Percentiles rank a stretch among this genome's conserved stretches.
phyloP scores from a whole-genome alignment of 2,797 vertebrate genomes.

The Octomys mimax region DNA sequence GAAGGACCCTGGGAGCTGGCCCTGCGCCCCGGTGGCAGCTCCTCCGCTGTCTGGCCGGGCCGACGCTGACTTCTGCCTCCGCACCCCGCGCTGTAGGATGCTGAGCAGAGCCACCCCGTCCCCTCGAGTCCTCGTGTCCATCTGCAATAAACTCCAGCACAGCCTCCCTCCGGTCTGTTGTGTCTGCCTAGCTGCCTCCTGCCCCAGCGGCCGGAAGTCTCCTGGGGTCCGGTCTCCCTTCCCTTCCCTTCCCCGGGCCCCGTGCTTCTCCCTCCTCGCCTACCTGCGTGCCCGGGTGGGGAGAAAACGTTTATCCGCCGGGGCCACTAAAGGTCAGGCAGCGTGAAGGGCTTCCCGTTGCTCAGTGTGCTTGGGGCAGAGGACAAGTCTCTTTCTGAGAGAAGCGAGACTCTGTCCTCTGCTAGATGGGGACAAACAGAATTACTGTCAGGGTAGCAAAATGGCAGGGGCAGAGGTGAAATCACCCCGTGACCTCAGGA shows the following conservation, averaged over 20 bases:
- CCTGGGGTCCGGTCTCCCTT: background rate
- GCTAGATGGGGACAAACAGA: background rate
- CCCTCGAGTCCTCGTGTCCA: background rate
- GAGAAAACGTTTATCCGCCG: background rate
- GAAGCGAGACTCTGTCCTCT: background rate
- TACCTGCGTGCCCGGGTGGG: background rate
- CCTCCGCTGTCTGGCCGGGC: background rate
- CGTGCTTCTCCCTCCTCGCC: background rate
- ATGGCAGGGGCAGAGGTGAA: background rate
- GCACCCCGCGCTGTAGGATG: background rate
- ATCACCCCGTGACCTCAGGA: background rate
- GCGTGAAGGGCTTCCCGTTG: background rate
- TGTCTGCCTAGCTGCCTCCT: background rate
- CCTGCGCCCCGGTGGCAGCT: background rate
- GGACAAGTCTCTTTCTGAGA: background rate
- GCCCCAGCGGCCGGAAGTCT: background rate
- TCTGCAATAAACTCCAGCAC: conserved; percentile 75
- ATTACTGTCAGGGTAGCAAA: background rate
- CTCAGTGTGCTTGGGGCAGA: background rate
- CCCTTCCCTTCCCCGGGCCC: background rate
- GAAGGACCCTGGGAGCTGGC: background rate
- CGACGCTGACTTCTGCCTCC: background rate
- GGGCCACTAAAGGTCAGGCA: conserved; percentile 66
- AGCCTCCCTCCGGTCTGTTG: conserved; percentile 11
- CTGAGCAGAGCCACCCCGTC: background rate